Conservation (phyloP, 1,140 invertebrate genomes). For the Subanguina moxae region DNA sequence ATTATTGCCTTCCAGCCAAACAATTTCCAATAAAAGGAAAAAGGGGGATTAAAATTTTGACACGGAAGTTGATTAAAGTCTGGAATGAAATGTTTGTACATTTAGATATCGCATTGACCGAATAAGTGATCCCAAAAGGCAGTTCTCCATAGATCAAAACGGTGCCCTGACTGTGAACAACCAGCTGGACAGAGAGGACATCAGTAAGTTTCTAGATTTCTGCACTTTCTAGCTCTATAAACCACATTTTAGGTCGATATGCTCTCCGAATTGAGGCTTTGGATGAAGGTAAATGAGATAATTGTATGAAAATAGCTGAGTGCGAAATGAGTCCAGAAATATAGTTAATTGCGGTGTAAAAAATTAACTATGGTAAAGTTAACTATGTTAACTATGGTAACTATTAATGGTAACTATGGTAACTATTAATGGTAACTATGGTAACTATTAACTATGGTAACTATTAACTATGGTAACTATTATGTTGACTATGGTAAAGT, state of each 20-base stretch:
- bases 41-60: not conserved
- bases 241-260: constrained; percentile 44
- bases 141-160: constrained; percentile 59
- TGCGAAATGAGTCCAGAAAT: too few relatives aligned
- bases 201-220: too few relatives aligned
- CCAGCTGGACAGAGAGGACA: constrained; percentile 53
- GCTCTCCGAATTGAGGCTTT: constrained; percentile 54
- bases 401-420: too few relatives aligned
- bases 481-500: too few relatives aligned
- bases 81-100: not conserved
- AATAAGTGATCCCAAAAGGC: constrained; percentile 58
- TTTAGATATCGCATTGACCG: constrained; percentile 55
- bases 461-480: too few relatives aligned
- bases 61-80: not conserved
- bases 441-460: too few relatives aligned
- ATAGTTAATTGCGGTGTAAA: not conserved
- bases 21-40: not conserved
- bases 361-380: not conserved
- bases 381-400: constrained; percentile 2
- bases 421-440: too few relatives aligned
- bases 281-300: constrained; percentile 41
- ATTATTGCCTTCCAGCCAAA: not conserved
- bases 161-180: constrained; percentile 53
- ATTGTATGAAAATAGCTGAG: not conserved
- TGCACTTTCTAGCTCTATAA: too few relatives aligned